Evolutionary conservation across 2,113 vertebrate species (phyloP).

Genomic region (Syngnathus floridae): DNA sequence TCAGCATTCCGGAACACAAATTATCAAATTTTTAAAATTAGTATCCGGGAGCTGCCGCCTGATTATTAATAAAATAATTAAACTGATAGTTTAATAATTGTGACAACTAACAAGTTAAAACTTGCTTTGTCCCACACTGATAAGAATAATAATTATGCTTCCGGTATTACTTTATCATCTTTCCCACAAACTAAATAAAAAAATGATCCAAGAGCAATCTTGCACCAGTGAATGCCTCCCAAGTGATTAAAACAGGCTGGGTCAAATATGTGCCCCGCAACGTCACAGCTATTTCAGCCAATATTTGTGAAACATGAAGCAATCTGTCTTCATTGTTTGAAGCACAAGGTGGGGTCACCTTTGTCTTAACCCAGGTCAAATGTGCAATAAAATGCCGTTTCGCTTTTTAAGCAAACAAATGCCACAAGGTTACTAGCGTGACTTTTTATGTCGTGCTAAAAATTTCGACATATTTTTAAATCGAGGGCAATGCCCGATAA

Average conservation of each 20-base stretch:
- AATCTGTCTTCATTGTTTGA: conserved; percentile 8
- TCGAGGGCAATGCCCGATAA: neutral
- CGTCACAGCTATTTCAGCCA: neutral
- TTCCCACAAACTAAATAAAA: neutral
- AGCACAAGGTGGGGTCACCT: neutral
- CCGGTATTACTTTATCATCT: neutral
- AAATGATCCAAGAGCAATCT: neutral
- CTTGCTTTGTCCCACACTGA: neutral
- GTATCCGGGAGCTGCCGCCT: too few species aligned
- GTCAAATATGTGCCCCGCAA: neutral
- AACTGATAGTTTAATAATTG: too few species aligned
- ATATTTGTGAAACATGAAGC: conserved; percentile 20
- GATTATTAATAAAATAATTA: too few species aligned
- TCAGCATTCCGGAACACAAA: too few species aligned
- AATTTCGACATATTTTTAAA: neutral
- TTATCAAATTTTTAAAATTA: too few species aligned
- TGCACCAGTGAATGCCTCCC: neutral
- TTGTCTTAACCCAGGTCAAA: neutral
- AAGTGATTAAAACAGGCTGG: neutral
- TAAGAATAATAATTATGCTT: neutral
- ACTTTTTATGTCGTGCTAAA: neutral
- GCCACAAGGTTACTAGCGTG: neutral
- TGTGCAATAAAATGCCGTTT: neutral
- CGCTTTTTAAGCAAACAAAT: neutral
- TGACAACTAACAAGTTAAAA: neutral